A percentile compares a stretch with the other conserved stretches of the same genome.
phyloP scores from a whole-genome alignment of 2,888 invertebrate species.

The Harpalus rufipes region DNA sequence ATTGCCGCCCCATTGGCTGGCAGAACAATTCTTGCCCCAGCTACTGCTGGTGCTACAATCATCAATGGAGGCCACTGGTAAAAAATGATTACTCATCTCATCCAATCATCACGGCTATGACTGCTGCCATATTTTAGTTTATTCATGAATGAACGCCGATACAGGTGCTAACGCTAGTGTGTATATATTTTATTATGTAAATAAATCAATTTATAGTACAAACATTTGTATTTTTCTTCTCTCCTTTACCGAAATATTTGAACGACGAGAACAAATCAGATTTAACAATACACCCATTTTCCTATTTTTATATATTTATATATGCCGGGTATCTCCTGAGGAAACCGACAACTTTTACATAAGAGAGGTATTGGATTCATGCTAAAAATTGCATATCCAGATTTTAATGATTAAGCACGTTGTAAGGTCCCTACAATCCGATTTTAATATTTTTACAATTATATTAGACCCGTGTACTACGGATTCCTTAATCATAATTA shows the following conservation, averaged over 20 bases:
- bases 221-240: background rate
- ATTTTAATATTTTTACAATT: too few relatives aligned
- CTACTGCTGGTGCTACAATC: background rate
- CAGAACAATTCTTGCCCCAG: background rate
- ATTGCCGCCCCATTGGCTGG: background rate
- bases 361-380: too few relatives aligned
- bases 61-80: background rate
- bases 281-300: too few relatives aligned
- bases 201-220: conserved; percentile 1
- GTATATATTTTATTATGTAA: background rate
- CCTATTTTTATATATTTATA: too few relatives aligned
- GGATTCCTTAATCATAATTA: too few relatives aligned
- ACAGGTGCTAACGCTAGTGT: background rate
- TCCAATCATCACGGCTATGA: background rate
- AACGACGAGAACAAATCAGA: too few relatives aligned
- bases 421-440: too few relatives aligned
- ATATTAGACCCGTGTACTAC: too few relatives aligned
- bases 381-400: too few relatives aligned
- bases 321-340: too few relatives aligned
- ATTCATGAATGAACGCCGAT: background rate
- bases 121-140: background rate
- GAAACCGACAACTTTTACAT: too few relatives aligned
- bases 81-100: background rate
- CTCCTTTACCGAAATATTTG: background rate
- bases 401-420: too few relatives aligned